phyloP scores from a whole-genome alignment of 2,797 vertebrate genomes.

The Microctenopoma stevenorrisi region DNA sequence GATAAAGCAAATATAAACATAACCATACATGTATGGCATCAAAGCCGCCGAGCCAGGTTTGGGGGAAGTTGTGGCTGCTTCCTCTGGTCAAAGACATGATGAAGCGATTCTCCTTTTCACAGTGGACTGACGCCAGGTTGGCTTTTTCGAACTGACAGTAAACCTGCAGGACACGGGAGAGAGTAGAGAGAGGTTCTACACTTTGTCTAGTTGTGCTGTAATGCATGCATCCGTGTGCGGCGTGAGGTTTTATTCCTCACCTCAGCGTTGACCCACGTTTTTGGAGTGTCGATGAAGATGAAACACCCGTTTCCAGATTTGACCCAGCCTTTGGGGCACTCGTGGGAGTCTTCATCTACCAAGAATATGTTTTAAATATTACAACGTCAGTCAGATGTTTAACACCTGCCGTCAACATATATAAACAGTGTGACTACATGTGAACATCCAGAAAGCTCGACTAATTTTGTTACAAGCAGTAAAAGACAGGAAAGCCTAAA shows the following conservation, averaged over 20 bases:
- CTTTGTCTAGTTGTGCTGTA: too few species aligned
- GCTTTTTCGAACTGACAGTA: slow-evolving; percentile 46
- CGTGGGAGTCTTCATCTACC: accelerated
- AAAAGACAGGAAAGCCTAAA: too few species aligned
- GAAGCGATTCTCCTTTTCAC: slow-evolving; percentile 9
- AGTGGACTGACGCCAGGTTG: slow-evolving; percentile 55
- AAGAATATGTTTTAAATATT: not conserved
- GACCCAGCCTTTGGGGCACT: slow-evolving; percentile 34
- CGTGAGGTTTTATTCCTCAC: slow-evolving; percentile 26
- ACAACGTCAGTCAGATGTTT: too few species aligned
- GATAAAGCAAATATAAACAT: not conserved
- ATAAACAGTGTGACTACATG: too few species aligned
- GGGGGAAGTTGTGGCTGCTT: slow-evolving; percentile 5
- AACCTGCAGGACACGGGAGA: slow-evolving; percentile 12
- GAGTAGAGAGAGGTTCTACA: not conserved
- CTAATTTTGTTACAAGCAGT: too few species aligned
- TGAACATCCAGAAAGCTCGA: too few species aligned
- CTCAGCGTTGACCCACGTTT: slow-evolving; percentile 50
- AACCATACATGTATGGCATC: slow-evolving; percentile 9
- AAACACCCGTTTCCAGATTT: not conserved
- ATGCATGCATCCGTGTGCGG: too few species aligned
- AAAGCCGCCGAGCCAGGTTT: slow-evolving; percentile 48
- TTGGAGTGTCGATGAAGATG: slow-evolving; percentile 30
- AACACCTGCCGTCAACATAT: too few species aligned
- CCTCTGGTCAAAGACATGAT: slow-evolving; percentile 40